Evolutionary conservation across 2,797 vertebrate genomes (phyloP).

Genomic region (Ataeniobius toweri): DNA sequence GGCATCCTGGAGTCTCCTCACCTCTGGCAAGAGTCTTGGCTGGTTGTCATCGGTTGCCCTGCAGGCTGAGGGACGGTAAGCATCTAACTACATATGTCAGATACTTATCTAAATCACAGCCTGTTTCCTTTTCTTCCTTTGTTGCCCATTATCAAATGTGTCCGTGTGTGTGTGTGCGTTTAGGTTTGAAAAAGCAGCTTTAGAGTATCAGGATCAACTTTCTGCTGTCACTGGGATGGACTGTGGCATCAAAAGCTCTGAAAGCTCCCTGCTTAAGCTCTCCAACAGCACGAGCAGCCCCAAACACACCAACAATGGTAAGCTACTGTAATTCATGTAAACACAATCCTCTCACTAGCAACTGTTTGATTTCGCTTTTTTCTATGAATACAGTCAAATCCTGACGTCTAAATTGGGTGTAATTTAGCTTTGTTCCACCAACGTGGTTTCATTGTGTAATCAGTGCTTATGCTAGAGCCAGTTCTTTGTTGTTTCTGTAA

Average conservation of each 20-base stretch:
- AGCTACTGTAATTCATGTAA: conserved; percentile 23
- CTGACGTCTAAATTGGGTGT: neutral
- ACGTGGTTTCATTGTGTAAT: too few species aligned
- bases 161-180: conserved; percentile 26
- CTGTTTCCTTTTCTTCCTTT: neutral
- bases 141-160: neutral
- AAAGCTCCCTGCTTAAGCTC: conserved; percentile 86
- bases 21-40: conserved; percentile 86
- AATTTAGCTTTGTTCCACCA: too few species aligned
- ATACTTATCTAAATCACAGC: neutral
- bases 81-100: neutral
- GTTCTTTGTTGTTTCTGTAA: too few species aligned
- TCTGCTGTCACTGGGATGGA: conserved; percentile 92
- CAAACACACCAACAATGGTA: conserved; percentile 90
- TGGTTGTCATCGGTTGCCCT: conserved; percentile 94
- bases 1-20: conserved; percentile 89
- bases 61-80: conserved; percentile 95
- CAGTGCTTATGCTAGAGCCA: too few species aligned
- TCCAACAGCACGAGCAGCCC: conserved; percentile 88
- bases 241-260: conserved; percentile 89
- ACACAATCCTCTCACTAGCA: neutral
- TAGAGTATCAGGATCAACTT: conserved; percentile 95
- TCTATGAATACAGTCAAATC: too few species aligned
- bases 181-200: conserved; percentile 96
- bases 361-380: neutral